These are phyloP conservation scores for Semnornis frantzii DNA, from an alignment of 2,113 vertebrate genomes.

Conservation along the genomic window DNA sequence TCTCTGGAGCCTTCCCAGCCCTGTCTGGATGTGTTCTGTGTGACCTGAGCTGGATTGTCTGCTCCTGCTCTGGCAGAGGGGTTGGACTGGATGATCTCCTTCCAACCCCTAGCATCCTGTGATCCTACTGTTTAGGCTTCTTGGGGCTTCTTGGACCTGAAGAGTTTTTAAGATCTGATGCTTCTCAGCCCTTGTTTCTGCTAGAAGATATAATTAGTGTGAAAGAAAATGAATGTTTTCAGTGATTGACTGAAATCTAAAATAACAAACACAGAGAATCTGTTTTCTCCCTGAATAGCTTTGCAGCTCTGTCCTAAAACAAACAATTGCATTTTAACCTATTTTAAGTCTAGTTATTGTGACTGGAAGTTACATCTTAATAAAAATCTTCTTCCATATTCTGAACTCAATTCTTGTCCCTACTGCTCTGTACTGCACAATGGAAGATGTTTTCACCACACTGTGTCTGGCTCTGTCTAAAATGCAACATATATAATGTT, in stretches of 20 bases:
- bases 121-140: background rate
- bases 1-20: too few species aligned
- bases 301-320: background rate
- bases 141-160: background rate
- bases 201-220: background rate
- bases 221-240: background rate
- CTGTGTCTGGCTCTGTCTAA: background rate
- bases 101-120: too few species aligned
- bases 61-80: too few species aligned
- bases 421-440: background rate
- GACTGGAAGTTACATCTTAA: background rate
- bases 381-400: background rate
- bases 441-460: background rate
- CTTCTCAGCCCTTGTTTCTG: background rate
- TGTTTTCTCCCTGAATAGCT: background rate
- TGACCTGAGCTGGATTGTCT: too few species aligned
- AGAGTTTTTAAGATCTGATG: background rate
- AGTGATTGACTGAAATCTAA: background rate
- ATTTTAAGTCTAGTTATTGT: background rate
- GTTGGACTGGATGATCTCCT: too few species aligned
- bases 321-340: background rate
- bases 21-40: too few species aligned
- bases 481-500: background rate
- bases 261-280: background rate
- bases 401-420: conserved; percentile 3